Conservation (phyloP, 2,888 invertebrate genomes). For the Drosophila lacicola region DNA sequence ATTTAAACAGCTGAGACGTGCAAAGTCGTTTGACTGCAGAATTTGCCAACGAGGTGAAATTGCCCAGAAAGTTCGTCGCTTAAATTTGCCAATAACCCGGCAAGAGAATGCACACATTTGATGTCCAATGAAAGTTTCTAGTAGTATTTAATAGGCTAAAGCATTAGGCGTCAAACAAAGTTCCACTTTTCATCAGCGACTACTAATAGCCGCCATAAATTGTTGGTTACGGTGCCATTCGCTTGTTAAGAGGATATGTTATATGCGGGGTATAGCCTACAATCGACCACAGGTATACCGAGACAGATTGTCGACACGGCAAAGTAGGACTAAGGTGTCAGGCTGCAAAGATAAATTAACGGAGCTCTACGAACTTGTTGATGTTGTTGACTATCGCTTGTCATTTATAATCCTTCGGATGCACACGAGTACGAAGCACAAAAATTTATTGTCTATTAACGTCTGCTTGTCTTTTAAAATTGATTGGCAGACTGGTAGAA, state of each 20-base stretch:
- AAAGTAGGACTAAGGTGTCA: constrained; percentile 22
- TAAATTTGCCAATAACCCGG: constrained; percentile 51
- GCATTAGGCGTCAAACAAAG: constrained; percentile 19
- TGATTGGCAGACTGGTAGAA: too few relatives aligned
- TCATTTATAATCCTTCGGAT: constrained; percentile 66
- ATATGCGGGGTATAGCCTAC: not conserved
- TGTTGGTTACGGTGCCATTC: not conserved
- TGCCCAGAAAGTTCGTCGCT: constrained; percentile 49
- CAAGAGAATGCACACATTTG: constrained; percentile 9
- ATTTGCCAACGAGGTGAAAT: constrained; percentile 44
- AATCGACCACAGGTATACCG: constrained; percentile 7
- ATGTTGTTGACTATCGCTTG: constrained; percentile 41
- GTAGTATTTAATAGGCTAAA: constrained; percentile 39
- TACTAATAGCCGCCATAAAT: constrained; percentile 18
- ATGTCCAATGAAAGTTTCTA: constrained; percentile 32
- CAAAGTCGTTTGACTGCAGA: constrained; percentile 51
- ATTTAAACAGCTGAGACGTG: constrained; percentile 76
- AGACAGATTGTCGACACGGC: constrained; percentile 26
- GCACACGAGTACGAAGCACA: constrained; percentile 27
- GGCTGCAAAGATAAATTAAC: constrained; percentile 47
- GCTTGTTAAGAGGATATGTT: constrained; percentile 1
- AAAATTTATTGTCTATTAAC: too few relatives aligned
- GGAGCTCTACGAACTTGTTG: constrained; percentile 6
- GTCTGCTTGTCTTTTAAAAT: too few relatives aligned
- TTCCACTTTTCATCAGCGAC: constrained; percentile 30